Conservation (phyloP, 1,140 invertebrate genomes). For the Vanessa tameamea region DNA sequence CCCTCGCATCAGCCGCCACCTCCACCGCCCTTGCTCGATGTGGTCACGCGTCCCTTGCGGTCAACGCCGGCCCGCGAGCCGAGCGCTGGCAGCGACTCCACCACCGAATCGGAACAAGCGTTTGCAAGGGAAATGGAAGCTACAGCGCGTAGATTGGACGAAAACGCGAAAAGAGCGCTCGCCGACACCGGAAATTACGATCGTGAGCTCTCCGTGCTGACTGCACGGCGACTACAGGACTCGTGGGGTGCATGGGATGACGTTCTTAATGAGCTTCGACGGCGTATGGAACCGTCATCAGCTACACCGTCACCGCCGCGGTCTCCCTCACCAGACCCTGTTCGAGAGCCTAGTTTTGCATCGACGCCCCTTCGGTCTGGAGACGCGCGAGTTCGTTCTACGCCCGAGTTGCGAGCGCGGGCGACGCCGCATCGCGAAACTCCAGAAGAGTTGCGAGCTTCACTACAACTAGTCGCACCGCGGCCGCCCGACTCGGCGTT, state of each 20-base stretch:
- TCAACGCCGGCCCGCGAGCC: conserved; percentile 58
- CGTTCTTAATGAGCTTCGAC: conserved; percentile 74
- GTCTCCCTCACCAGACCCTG: conserved; percentile 66
- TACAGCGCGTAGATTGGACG: conserved; percentile 70
- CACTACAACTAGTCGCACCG: conserved; percentile 80
- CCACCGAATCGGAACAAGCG: conserved; percentile 74
- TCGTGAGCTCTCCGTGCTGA: conserved; percentile 80
- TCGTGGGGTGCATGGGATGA: conserved; percentile 76
- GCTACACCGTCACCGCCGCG: conserved; percentile 62
- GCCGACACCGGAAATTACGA: conserved; percentile 76
- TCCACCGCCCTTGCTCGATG: conserved; percentile 48
- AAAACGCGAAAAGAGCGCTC: conserved; percentile 65
- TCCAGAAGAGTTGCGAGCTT: conserved; percentile 78
- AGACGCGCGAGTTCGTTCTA: conserved; percentile 82
- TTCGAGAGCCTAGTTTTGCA: conserved; percentile 58
- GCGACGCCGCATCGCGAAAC: conserved; percentile 66
- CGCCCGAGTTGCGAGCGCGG: conserved; percentile 83
- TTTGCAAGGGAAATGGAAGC: conserved; percentile 76
- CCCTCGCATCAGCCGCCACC: conserved; percentile 53
- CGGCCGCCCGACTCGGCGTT: conserved; percentile 67
- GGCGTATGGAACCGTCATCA: conserved; percentile 60
- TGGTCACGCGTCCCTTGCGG: conserved; percentile 41
- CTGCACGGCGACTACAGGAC: conserved; percentile 67
- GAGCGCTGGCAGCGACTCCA: conserved; percentile 75
- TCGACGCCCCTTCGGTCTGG: conserved; percentile 70